A percentile compares a stretch with the other conserved stretches of the same genome.
Conservation (phyloP, 2,888 invertebrate genomes). For the Agonum fuliginosum region DNA sequence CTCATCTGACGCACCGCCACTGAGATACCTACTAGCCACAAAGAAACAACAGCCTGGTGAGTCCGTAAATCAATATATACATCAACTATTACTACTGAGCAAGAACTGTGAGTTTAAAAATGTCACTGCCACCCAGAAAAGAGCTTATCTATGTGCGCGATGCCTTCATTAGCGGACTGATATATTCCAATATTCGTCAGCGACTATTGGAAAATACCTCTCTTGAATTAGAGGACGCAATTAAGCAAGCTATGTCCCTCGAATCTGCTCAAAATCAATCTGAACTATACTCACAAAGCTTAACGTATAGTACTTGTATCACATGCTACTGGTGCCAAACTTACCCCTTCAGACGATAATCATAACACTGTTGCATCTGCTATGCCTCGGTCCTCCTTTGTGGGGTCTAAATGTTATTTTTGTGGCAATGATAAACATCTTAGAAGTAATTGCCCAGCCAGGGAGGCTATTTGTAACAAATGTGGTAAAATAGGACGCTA, state of each 20-base stretch:
- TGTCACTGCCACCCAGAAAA: neutral
- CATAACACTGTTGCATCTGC: neutral
- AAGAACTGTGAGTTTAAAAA: neutral
- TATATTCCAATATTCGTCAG: neutral
- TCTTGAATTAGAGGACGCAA: neutral
- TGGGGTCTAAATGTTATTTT: neutral
- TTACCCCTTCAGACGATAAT: neutral
- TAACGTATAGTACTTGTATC: neutral
- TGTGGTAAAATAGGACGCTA: neutral
- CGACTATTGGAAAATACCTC: neutral
- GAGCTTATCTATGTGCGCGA: neutral
- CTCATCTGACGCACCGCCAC: too few relatives aligned
- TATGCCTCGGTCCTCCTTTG: neutral
- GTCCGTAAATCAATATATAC: neutral
- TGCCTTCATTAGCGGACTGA: neutral
- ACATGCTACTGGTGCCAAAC: neutral
- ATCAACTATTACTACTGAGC: neutral
- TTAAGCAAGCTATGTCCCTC: neutral
- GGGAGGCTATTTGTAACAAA: neutral
- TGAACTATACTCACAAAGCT: neutral
- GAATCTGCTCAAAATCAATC: neutral
- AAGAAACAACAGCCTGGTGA: neutral
- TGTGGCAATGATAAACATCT: neutral
- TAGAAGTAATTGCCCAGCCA: neutral
- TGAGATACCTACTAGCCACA: too few relatives aligned